Conservation (phyloP, 2,888 invertebrate species). For the Lymantria dispar region DNA sequence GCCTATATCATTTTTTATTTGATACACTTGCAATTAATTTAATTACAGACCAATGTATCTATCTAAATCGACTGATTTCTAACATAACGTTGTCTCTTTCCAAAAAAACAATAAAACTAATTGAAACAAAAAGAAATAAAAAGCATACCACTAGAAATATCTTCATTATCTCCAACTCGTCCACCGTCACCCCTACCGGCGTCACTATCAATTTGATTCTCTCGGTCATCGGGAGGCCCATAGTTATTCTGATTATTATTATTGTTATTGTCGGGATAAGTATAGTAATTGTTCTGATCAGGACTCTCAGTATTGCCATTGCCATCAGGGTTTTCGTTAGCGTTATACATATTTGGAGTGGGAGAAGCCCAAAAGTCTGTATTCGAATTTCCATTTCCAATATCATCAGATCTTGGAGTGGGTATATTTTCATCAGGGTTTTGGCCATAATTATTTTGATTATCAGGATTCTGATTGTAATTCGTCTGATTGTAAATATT, state of each 20-base stretch:
- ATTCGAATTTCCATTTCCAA: not conserved
- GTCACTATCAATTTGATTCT: constrained; percentile 1
- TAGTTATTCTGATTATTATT: not conserved
- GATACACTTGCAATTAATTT: too few relatives aligned
- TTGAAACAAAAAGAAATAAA: not conserved
- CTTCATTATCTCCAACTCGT: not conserved
- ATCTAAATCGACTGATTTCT: too few relatives aligned
- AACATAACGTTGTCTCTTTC: not conserved
- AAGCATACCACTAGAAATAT: constrained; percentile 1
- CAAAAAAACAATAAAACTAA: not conserved
- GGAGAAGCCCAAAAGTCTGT: not conserved
- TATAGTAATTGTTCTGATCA: not conserved
- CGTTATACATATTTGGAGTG: not conserved
- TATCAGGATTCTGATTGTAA: not conserved
- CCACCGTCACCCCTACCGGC: constrained; percentile 3
- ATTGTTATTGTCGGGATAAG: not conserved
- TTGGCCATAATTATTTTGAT: not conserved
- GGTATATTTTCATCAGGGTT: not conserved
- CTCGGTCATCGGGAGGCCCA: not conserved
- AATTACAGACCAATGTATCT: too few relatives aligned
- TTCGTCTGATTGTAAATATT: not conserved
- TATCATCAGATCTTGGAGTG: not conserved
- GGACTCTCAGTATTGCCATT: not conserved
- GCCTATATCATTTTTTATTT: too few relatives aligned
- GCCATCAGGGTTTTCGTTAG: not conserved